Evolutionary conservation across 2,113 vertebrate genomes (phyloP).

Genomic region (Atherinomorus stipes): DNA sequence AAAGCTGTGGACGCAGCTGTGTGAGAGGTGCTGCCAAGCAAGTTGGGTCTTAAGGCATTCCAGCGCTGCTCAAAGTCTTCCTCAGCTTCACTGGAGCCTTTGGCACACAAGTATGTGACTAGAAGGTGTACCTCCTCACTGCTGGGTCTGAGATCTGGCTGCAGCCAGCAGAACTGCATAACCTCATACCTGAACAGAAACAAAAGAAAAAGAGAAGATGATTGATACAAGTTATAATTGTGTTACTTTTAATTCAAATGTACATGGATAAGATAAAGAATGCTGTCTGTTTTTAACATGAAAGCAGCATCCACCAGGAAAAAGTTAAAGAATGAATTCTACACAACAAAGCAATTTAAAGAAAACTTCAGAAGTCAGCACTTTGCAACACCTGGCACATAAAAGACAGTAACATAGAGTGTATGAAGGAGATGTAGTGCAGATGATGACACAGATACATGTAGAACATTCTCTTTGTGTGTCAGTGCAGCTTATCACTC

Average conservation of each 20-base stretch:
- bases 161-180: constrained; percentile 99
- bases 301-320: not conserved
- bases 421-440: constrained; percentile 26
- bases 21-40: constrained; percentile 74
- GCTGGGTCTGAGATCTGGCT: constrained; percentile 94
- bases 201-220: not conserved
- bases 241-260: not conserved
- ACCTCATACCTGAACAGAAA: constrained; percentile 92
- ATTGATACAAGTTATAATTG: not conserved
- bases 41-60: constrained; percentile 91
- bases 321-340: constrained; percentile 3
- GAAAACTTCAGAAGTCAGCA: constrained; percentile 28
- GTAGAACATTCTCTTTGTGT: constrained; percentile 11
- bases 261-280: not conserved
- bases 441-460: constrained; percentile 46
- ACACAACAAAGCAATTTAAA: constrained; percentile 3
- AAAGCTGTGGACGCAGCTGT: constrained; percentile 68
- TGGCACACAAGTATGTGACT: constrained; percentile 93
- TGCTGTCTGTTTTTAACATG: no score
- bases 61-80: constrained; percentile 96
- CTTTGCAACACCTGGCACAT: constrained; percentile 22
- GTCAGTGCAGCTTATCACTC: constrained; percentile 10
- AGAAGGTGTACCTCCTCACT: constrained; percentile 95
- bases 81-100: constrained; percentile 89
- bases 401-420: not conserved